Conservation (phyloP, 1,140 invertebrate species). For the Cephus cinctus region DNA sequence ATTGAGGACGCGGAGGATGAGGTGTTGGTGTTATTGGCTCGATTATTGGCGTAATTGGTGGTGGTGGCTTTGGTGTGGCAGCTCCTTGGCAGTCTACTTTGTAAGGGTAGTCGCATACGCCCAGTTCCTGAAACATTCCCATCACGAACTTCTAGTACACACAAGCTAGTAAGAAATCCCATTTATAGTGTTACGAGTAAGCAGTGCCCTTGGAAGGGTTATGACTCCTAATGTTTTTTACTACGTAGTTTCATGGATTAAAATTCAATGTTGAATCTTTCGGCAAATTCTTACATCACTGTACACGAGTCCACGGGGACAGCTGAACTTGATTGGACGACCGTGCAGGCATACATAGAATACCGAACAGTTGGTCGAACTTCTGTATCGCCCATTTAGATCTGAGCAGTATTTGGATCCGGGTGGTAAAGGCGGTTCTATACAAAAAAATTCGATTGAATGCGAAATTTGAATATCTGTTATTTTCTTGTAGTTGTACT, state of each 20-base stretch:
- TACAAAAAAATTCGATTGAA: no score
- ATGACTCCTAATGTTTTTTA: no score
- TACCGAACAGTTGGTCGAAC: constrained; percentile 63
- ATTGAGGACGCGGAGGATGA: background rate
- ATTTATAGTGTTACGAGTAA: background rate
- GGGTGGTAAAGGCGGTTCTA: constrained; percentile 48
- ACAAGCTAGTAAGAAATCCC: no score
- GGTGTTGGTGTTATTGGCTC: constrained; percentile 5
- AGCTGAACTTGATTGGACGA: constrained; percentile 62
- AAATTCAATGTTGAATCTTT: no score
- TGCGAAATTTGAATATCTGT: no score
- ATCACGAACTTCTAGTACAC: no score
- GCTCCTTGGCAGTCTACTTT: constrained; percentile 58
- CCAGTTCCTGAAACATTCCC: constrained; percentile 57
- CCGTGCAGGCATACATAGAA: constrained; percentile 65
- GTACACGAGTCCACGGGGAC: constrained; percentile 62
- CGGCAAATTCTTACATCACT: constrained; percentile 63
- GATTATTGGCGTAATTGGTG: background rate
- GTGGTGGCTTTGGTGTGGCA: constrained; percentile 37
- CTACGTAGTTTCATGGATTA: no score
- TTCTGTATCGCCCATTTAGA: constrained; percentile 60
- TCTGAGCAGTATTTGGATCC: constrained; percentile 51
- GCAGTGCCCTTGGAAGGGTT: background rate
- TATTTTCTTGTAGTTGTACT: constrained; percentile 1
- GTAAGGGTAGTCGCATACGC: constrained; percentile 62